Evolutionary conservation across 2,797 vertebrate genomes (phyloP).

Genomic region (Poeciliopsis infans): DNA sequence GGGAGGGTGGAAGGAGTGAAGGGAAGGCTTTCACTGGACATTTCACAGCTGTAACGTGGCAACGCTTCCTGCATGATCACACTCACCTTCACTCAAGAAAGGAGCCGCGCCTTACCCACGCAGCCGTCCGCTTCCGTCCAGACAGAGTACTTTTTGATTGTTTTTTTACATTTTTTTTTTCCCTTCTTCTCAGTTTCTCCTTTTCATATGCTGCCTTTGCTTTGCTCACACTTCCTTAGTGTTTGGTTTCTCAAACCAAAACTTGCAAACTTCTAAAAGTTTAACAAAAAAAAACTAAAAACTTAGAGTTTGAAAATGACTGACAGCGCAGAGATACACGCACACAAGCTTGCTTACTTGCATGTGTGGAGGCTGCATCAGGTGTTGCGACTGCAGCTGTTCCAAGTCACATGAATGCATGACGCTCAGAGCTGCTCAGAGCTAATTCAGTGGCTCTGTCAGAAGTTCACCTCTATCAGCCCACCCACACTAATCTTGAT

Average conservation of each 20-base stretch:
- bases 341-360: neutral
- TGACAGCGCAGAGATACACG: neutral
- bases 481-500: neutral
- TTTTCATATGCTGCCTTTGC: conserved; percentile 20
- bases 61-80: conserved; percentile 41
- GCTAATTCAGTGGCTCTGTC: conserved; percentile 25
- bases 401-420: conserved; percentile 55
- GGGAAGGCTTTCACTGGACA: conserved; percentile 51
- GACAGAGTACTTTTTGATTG: conserved; percentile 67
- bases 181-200: conserved; percentile 24
- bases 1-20: conserved; percentile 29
- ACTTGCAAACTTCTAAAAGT: neutral
- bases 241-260: conserved; percentile 1
- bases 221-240: conserved; percentile 26
- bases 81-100: conserved; percentile 51
- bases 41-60: conserved; percentile 49
- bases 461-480: conserved; percentile 33
- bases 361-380: conserved; percentile 23
- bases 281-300: neutral
- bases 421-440: conserved; percentile 25
- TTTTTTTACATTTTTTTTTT: conserved; percentile 27
- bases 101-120: conserved; percentile 49
- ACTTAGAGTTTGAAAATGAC: neutral
- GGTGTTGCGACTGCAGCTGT: conserved; percentile 63
- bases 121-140: conserved; percentile 50